Evolutionary conservation across 2,113 vertebrate species (phyloP).

Genomic region (Strix aluco): DNA sequence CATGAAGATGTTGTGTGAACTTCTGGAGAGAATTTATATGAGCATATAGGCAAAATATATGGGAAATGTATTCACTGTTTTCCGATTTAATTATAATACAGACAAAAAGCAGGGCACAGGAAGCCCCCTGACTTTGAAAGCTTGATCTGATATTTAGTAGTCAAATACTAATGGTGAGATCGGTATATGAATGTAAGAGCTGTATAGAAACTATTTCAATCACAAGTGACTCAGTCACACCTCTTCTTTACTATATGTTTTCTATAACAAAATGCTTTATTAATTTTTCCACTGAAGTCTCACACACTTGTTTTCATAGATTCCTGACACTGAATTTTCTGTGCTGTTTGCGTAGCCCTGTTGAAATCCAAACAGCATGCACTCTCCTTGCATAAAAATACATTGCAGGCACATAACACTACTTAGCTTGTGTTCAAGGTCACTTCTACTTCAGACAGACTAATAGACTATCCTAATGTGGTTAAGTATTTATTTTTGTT

Average conservation of each 20-base stretch:
- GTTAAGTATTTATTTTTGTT: conserved; percentile 45
- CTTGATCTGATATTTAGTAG: neutral
- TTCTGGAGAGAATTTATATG: neutral
- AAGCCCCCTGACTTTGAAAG: neutral
- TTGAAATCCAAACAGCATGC: neutral
- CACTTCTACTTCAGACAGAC: conserved; percentile 27
- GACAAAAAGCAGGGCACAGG: neutral
- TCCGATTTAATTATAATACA: neutral
- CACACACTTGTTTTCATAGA: neutral
- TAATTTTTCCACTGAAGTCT: neutral
- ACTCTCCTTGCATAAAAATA: neutral
- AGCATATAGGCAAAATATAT: neutral
- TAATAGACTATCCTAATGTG: neutral
- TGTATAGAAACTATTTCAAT: neutral
- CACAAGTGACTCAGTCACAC: neutral
- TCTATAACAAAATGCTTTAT: neutral
- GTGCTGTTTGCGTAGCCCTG: neutral
- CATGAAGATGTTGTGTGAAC: neutral
- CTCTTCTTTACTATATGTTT: neutral
- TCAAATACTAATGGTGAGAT: neutral
- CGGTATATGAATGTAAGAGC: neutral
- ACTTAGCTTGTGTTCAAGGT: conserved; percentile 55
- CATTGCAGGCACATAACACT: neutral
- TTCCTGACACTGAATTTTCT: neutral
- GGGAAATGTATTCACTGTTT: neutral